phyloP scores from a whole-genome alignment of 2,113 vertebrate species.

The Gulo gulo region DNA sequence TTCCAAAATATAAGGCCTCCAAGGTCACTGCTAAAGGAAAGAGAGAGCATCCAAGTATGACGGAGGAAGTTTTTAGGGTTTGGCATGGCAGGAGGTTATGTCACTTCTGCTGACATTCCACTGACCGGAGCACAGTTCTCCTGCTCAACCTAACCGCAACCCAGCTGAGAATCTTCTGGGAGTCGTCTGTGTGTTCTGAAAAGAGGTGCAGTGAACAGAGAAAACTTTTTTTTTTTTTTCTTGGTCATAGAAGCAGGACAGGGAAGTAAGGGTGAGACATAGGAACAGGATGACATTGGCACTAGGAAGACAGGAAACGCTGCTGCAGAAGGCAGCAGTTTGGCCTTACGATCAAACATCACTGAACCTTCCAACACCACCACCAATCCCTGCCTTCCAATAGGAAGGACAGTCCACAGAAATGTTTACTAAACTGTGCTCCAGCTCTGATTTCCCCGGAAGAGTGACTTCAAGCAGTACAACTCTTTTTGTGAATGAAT shows the following conservation, averaged over 20 bases:
- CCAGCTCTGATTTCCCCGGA: neutral
- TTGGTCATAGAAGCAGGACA: neutral
- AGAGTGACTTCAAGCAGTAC: neutral
- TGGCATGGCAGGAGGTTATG: neutral
- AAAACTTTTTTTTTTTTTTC: neutral
- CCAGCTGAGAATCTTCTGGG: neutral
- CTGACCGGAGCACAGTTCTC: neutral
- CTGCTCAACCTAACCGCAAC: neutral
- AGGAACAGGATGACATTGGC: neutral
- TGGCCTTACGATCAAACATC: rapidly evolving
- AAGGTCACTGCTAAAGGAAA: neutral
- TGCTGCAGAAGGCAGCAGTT: too few species aligned
- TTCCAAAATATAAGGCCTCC: neutral
- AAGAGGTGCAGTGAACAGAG: neutral
- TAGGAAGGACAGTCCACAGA: neutral
- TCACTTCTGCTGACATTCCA: neutral
- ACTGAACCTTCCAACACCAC: rapidly evolving
- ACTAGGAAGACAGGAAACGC: neutral
- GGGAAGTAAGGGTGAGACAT: neutral
- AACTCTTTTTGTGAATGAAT: neutral
- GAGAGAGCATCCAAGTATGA: neutral
- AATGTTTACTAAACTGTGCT: neutral
- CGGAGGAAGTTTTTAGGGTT: neutral
- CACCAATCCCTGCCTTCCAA: neutral
- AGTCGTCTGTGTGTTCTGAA: neutral